Base-by-base conservation (phyloP, 2,797 vertebrate genomes). In the Salmo trutta region DNA sequence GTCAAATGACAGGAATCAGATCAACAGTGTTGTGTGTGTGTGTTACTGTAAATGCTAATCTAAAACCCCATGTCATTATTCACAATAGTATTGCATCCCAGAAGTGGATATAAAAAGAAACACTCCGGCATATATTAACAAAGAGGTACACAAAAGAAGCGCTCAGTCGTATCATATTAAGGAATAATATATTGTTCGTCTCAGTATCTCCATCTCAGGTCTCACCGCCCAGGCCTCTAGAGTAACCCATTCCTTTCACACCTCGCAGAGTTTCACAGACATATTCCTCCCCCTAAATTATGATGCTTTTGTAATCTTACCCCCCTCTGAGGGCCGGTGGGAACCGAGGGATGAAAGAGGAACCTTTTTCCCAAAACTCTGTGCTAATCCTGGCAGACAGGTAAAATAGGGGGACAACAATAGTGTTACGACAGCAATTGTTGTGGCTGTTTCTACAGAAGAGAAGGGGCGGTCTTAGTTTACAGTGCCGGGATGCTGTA, bases 401-500 rank as follows among this genome's bases (percentile, higher is more conserved):
- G 62, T 24, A 81, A 74, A 78, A 76, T 51, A 51, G 27, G 19
- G 2, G 69, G 41, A 47, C 53, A 78, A 85, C 75, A 86, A 83
- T 80, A 68, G 80, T 36, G 21, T 76, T 74, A 70, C 64, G 64
- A 62, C 41, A 69, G 31, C 77, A 69, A 66, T 84, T 80, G 79
- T 71, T 76, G 27, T 77, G 0, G n/a, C 52, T 33, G 53, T 66
- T 81, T 75, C 16, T 15, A 54, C 51, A 68, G 71, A 69, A 4
- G 1, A 65, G 54, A 67, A 31, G 5, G 47, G 19, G 5, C 27
- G 14, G 77, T n/a, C 31, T 69, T 15, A 36, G 68, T 74, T 80
- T 73, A 47, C n/a, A 74, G 29, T 83, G 65, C 76, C 75, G 72
- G 75, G 79, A 85, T 80, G 70, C 36, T 36, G 66, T 85, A 78